Conservation (phyloP, 2,797 vertebrate genomes). For the Coendou prehensilis region DNA sequence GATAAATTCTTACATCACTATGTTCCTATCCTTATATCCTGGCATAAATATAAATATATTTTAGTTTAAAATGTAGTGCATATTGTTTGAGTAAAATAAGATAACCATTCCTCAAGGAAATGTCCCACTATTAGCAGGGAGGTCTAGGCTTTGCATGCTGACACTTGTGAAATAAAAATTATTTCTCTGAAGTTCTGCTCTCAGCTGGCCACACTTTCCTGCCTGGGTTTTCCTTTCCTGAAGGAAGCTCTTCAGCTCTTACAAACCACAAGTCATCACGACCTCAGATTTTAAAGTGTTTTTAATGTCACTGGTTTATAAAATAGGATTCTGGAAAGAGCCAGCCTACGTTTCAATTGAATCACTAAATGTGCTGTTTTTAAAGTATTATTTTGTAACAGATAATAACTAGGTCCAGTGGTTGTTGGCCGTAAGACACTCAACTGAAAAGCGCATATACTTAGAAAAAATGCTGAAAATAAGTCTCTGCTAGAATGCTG, state of each 20-base stretch:
- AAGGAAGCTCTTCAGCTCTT: background rate
- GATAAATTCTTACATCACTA: background rate
- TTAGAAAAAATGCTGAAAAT: slow-evolving; percentile 1
- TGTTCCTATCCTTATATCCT: background rate
- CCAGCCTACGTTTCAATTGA: background rate
- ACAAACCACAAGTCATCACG: background rate
- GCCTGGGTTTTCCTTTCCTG: background rate
- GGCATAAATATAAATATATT: background rate
- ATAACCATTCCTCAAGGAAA: slow-evolving; percentile 1
- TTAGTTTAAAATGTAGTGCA: background rate
- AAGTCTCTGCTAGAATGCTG: background rate
- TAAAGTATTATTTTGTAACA: background rate
- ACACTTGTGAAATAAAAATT: background rate
- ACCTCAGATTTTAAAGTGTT: background rate
- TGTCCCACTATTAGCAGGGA: background rate
- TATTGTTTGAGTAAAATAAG: slow-evolving; percentile 13
- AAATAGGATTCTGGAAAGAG: background rate
- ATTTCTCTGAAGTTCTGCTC: background rate
- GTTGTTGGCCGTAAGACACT: background rate
- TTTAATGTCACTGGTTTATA: background rate
- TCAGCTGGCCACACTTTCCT: background rate
- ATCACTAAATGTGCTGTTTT: background rate
- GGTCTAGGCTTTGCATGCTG: background rate
- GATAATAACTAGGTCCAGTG: background rate
- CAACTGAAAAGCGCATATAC: background rate